A percentile compares a stretch with the other conserved stretches of the same genome.
phyloP scores from a whole-genome alignment of 2,888 invertebrate species.

The Chalcosyrphus nemorum region DNA sequence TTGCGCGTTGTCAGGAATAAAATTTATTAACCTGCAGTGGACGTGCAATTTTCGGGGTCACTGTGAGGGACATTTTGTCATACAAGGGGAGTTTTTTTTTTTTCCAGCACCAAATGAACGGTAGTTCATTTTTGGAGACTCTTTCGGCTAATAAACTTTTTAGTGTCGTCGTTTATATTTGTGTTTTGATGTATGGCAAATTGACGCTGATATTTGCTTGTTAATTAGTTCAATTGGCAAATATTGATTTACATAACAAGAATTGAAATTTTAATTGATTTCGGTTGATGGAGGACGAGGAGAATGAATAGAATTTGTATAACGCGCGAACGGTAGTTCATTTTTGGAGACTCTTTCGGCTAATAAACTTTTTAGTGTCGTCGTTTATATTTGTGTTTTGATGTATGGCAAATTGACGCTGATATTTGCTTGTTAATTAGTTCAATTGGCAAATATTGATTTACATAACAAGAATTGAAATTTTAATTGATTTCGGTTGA shows the following conservation, averaged over 20 bases:
- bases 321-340: constrained; percentile 11
- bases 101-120: not conserved
- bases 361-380: not conserved
- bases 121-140: constrained; percentile 12
- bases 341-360: not conserved
- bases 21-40: constrained; percentile 35
- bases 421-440: constrained; percentile 17
- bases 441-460: constrained; percentile 12
- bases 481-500: constrained; percentile 8
- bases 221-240: constrained; percentile 5
- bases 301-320: too few species aligned
- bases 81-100: not conserved
- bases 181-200: not conserved
- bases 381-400: not conserved
- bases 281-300: not conserved
- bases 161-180: not conserved
- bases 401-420: not conserved
- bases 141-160: not conserved
- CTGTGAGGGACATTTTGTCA: not conserved
- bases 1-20: constrained; percentile 15
- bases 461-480: not conserved
- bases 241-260: constrained; percentile 20
- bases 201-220: not conserved
- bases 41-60: not conserved
- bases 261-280: constrained; percentile 20